phyloP scores from a whole-genome alignment of 1,140 invertebrate species.

The Dreissena polymorpha region DNA sequence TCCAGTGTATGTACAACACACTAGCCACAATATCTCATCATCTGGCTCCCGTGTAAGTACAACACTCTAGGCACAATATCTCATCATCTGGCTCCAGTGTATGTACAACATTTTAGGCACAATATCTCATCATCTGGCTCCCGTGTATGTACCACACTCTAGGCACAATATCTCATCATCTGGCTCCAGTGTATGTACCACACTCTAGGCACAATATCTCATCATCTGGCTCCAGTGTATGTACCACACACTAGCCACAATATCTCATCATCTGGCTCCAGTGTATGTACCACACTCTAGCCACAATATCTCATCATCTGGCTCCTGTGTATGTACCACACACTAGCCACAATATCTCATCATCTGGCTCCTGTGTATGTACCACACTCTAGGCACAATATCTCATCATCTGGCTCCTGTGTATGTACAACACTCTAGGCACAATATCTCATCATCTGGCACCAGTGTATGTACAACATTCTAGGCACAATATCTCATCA shows the following conservation, averaged over 20 bases:
- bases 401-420: constrained; percentile 81
- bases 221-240: no score
- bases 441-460: neutral
- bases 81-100: no score
- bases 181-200: constrained; percentile 86
- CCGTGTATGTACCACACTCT: constrained; percentile 85
- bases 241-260: constrained; percentile 79
- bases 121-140: neutral
- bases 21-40: neutral
- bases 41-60: constrained; percentile 88
- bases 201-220: neutral
- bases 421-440: constrained; percentile 82
- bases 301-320: neutral
- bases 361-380: constrained; percentile 89
- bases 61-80: neutral
- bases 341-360: neutral
- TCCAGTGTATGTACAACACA: constrained; percentile 84
- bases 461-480: constrained; percentile 85
- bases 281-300: constrained; percentile 83
- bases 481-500: neutral
- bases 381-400: neutral
- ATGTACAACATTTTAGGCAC: constrained; percentile 82
- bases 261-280: no score
- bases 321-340: constrained; percentile 85
- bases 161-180: neutral